Percentiles rank a stretch among this genome's conserved stretches.
Evolutionary conservation across 1,140 invertebrate genomes (phyloP).

Genomic region (Drosophila prosaltans): DNA sequence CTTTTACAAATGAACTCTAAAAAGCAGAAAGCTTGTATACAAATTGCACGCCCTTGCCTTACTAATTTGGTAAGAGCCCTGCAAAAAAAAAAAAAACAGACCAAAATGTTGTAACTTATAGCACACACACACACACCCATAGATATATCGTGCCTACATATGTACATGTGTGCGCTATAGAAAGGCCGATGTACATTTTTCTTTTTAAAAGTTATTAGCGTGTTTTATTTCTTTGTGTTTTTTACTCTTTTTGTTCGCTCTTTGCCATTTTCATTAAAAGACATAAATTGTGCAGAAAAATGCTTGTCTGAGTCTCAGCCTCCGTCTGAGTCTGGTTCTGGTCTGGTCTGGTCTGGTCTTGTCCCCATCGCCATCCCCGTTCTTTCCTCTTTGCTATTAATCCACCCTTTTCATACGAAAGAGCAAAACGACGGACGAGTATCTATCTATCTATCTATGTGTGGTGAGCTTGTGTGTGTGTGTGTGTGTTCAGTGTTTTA

Average conservation of each 20-base stretch:
- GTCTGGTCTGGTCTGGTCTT: slow-evolving; percentile 20
- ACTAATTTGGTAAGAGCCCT: slow-evolving; percentile 65
- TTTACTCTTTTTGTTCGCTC: slow-evolving; percentile 3
- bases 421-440: slow-evolving; percentile 9
- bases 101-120: slow-evolving; percentile 57
- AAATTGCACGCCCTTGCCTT: slow-evolving; percentile 53
- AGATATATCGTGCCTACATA: background rate
- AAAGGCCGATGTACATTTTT: slow-evolving; percentile 63
- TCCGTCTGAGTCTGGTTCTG: slow-evolving; percentile 43
- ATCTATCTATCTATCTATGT: slow-evolving; percentile 46
- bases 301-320: slow-evolving; percentile 49
- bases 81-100: slow-evolving; percentile 27
- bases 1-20: slow-evolving; percentile 33
- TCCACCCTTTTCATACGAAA: background rate
- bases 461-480: slow-evolving; percentile 22
- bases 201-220: slow-evolving; percentile 79
- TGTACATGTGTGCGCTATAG: slow-evolving; percentile 13
- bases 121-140: slow-evolving; percentile 10
- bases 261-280: slow-evolving; percentile 75
- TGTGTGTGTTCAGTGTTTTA: slow-evolving; percentile 55
- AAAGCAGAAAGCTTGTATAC: slow-evolving; percentile 31
- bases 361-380: background rate
- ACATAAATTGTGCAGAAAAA: slow-evolving; percentile 81
- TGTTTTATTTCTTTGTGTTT: slow-evolving; percentile 44
- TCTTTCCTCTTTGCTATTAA: no score